Evolutionary conservation across 2,797 vertebrate species (phyloP).

Genomic region (Cynopterus sphinx): DNA sequence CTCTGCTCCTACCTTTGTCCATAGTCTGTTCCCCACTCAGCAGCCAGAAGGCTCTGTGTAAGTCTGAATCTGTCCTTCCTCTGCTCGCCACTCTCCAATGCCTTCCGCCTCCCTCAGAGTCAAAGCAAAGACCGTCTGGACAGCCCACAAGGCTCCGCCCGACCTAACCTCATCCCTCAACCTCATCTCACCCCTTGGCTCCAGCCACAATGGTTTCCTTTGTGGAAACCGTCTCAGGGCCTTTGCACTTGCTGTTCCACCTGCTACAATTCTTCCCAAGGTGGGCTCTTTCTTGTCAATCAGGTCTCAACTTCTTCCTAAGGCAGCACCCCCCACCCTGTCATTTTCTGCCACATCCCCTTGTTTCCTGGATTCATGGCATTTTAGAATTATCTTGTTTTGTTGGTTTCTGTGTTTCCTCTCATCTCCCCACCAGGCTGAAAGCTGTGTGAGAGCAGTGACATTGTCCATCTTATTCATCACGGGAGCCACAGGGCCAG

Average conservation of each 20-base stretch:
- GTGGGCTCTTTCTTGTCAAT: background rate
- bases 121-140: background rate
- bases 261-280: background rate
- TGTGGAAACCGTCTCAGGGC: background rate
- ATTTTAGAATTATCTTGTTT: background rate
- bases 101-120: background rate
- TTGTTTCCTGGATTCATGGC: background rate
- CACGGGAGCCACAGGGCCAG: background rate
- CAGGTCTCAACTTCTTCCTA: background rate
- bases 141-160: background rate
- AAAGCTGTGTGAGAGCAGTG: background rate
- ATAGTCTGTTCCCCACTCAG: background rate
- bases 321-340: rapidly evolving
- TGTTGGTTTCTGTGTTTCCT: background rate
- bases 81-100: background rate
- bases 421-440: background rate
- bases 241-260: background rate
- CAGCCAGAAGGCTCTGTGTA: background rate
- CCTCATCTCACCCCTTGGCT: background rate
- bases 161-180: background rate
- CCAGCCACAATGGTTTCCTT: background rate
- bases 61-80: background rate
- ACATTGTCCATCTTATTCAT: background rate
- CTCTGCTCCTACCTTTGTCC: background rate
- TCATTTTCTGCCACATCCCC: background rate